Base-by-base conservation (phyloP, 2,888 invertebrate species). In the Thysanoteuthis rhombus region DNA sequence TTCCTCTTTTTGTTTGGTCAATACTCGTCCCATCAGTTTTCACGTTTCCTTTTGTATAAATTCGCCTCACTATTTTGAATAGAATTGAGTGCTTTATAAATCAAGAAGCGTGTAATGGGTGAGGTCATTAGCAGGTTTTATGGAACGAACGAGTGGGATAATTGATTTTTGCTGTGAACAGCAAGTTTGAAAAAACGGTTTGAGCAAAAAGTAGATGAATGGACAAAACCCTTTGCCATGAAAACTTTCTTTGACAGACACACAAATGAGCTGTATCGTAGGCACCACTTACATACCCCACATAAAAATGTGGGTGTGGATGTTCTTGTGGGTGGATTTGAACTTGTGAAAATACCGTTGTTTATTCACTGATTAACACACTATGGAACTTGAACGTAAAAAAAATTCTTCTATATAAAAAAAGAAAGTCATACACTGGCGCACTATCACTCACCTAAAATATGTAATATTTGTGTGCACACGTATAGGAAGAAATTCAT, bases 41-140 rank as follows among this genome's bases (percentile, higher is more conserved):
- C 36, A 36, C 75, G 16, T 75, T n/a, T 75, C 36, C 36, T 36
- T 16, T 75, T n/a, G 75, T n/a, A 16, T 16, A 75, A 36, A 16
- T 16, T 16, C 75, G 10, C 75, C 3, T 36, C n/a, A n/a, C 75
- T 25, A 1, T 36, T 1, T 16, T 75, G 36, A 75, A 75, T 36
- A 75, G 75, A n/a, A 75, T 75, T n/a, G 36, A 16, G 36, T n/a
- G 75, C 36, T 75, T 75, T 36, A 36, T 75, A 75, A 75, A 75
- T 36, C 75, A 75, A 75, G 75, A 75, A 36, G 75, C 75, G 75
- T 75, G 36, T 75, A 75, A 75, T 75, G 36, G 16, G 75, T 36
- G 75, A 75, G 75, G 75, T 75, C 75, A 75, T 75, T 75, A 75
- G 75, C 75, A 75, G 75, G 75, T 75, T 75, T 75, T 75, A 75